A percentile compares a stretch with the other conserved stretches of the same genome.
Evolutionary conservation across 2,113 vertebrate species (phyloP).

Genomic region (Typhlomys cinereus): DNA sequence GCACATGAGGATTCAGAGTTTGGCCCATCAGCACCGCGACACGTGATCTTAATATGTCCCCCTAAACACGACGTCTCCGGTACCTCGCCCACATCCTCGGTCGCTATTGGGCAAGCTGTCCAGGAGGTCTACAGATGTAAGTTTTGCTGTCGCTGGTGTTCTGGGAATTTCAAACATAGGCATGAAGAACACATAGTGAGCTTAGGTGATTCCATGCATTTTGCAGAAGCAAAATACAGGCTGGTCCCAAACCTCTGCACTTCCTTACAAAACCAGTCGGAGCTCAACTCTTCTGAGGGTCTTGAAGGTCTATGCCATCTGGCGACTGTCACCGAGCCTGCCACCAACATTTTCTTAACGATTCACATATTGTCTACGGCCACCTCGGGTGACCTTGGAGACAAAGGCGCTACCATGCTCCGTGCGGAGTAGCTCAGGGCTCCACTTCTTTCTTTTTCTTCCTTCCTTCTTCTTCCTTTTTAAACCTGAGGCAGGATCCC

Average conservation of each 20-base stretch:
- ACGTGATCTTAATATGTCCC: too few relatives aligned
- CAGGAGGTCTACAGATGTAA: too few relatives aligned
- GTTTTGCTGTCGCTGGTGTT: too few relatives aligned
- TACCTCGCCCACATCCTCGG: too few relatives aligned
- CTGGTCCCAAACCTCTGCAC: too few relatives aligned
- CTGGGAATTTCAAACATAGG: too few relatives aligned
- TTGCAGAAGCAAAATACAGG: too few relatives aligned
- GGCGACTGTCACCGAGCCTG: background rate
- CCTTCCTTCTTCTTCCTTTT: background rate
- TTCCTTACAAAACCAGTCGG: background rate
- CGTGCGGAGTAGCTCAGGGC: fast-evolving
- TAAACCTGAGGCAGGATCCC: background rate
- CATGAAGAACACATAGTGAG: too few relatives aligned
- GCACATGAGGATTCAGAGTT: background rate
- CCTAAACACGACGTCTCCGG: too few relatives aligned
- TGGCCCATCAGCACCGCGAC: too few relatives aligned
- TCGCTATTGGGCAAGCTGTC: too few relatives aligned
- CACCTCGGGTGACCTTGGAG: background rate
- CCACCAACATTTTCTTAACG: background rate
- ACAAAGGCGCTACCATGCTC: background rate
- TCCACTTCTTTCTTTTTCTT: background rate
- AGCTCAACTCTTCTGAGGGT: background rate
- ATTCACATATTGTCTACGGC: background rate
- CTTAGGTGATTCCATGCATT: too few relatives aligned
- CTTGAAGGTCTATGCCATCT: background rate